A percentile compares a stretch with the other conserved stretches of the same genome.
These are phyloP conservation scores for Gisinianus flammeolus DNA, from an alignment of 2,888 invertebrate species.

Conservation along the genomic window DNA sequence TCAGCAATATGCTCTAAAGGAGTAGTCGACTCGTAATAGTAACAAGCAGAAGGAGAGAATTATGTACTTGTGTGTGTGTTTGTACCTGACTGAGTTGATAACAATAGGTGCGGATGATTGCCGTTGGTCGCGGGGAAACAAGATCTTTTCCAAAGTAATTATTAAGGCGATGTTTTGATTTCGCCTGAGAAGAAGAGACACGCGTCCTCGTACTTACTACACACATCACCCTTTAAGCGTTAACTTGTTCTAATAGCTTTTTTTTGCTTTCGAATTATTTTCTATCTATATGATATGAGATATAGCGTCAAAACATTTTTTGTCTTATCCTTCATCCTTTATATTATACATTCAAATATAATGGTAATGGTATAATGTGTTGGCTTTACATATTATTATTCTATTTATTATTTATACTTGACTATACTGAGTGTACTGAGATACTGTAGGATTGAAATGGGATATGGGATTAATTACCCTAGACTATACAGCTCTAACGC, in stretches of 20 bases:
- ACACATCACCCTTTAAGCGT: constrained; percentile 31
- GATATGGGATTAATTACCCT: not conserved
- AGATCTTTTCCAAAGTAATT: constrained; percentile 25
- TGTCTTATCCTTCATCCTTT: not conserved
- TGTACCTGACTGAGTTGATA: too few species aligned
- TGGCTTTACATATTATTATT: not conserved
- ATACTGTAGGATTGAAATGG: not conserved
- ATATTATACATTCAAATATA: not conserved
- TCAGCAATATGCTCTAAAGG: not conserved
- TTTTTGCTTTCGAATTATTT: too few species aligned
- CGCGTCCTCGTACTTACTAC: constrained; percentile 14
- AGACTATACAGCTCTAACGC: not conserved
- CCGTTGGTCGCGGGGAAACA: constrained; percentile 14
- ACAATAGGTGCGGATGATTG: constrained; percentile 12
- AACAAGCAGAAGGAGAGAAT: too few species aligned
- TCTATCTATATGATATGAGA: too few species aligned
- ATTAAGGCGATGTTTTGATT: constrained; percentile 31
- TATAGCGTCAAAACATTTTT: too few species aligned
- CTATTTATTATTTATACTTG: too few species aligned
- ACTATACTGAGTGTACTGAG: too few species aligned
- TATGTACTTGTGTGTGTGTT: too few species aligned
- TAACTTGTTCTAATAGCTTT: constrained; percentile 23
- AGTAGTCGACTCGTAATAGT: not conserved
- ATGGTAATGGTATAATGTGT: not conserved
- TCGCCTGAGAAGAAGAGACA: constrained; percentile 20